Evolutionary conservation across 2,888 invertebrate genomes (phyloP), one percentile per base, ranked within the genome.

Genomic region (Coremacera marginata): DNA sequence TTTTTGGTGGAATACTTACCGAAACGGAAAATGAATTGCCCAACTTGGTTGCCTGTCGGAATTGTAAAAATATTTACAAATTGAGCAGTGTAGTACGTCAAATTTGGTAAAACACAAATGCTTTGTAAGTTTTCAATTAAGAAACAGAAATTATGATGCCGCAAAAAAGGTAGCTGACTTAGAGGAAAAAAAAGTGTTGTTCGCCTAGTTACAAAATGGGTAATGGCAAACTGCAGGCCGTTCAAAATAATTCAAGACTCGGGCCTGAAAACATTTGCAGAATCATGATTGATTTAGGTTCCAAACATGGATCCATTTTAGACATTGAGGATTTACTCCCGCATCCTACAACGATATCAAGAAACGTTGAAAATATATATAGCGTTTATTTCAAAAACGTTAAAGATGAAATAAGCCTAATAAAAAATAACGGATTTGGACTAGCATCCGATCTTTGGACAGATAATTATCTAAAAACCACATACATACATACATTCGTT

Each of bases 371-470:
- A 14, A 70, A 57, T 8, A 22, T 78, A 31, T 74, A 78, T 55
- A 19, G 19, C 8, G 5, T 8, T 16, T 55, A 57, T 57, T 77
- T 80, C 31, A 16, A 63, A 11, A 49, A 60, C 68, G 62, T 78
- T 11, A 77, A 72, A 72, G 37, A 14, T 9, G 78, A 80, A 78
- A 78, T 81, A 16, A 37, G 16, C 14, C 11, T 51, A 5, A 71
- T 79, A 9, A 77, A 75, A 19, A 71, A 71, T 22, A 77, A 34
- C 55, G 80, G 80, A 49, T 80, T 55, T 78, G 79, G 75, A 3
- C 57, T 78, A 8, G 79, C 79, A 37, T 68, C 78, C 11, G 79
- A 78, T 27, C 51, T 79, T 27, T 81, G 79, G 79, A 76, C 77
- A 0, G 77, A 80, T 25, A 70, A 78, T 57, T 78, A 68, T 16